Evolutionary conservation across 2,888 invertebrate genomes (phyloP).

Genomic region (Peribatodes rhomboidaria): DNA sequence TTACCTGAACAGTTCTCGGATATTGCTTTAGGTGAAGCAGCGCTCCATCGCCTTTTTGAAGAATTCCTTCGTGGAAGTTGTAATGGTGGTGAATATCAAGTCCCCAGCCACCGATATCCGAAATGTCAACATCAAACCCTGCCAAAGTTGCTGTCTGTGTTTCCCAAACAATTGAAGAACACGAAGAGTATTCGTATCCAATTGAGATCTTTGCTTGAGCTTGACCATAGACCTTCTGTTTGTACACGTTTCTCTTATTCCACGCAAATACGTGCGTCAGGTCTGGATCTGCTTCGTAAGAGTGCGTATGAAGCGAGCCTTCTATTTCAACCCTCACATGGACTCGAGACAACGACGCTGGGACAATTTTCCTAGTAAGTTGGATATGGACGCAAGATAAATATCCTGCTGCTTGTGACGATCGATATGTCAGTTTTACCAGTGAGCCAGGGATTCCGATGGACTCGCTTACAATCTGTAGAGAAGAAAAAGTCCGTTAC

Average conservation of each 20-base stretch:
- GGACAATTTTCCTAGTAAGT: conserved; percentile 92
- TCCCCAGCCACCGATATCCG: conserved; percentile 99
- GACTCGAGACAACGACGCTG: conserved; percentile 93
- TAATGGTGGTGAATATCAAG: conserved; percentile 99
- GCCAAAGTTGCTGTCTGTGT: conserved; percentile 97
- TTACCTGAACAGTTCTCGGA: conserved; percentile 93
- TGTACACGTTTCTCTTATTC: conserved; percentile 99
- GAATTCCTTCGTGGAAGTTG: conserved; percentile 98
- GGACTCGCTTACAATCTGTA: conserved; percentile 97
- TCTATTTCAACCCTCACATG: conserved; percentile 97
- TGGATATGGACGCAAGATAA: conserved; percentile 97
- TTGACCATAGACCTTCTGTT: conserved; percentile 97
- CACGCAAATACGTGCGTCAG: conserved; percentile 98
- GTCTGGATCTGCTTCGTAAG: conserved; percentile 98
- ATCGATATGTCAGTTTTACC: conserved; percentile 97
- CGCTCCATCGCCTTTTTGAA: conserved; percentile 99
- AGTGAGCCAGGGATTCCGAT: conserved; percentile 97
- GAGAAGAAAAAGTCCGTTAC: conserved; percentile 23
- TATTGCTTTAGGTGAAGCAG: conserved; percentile 97
- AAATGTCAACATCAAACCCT: conserved; percentile 98
- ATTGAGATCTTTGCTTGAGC: conserved; percentile 95
- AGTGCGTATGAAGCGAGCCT: conserved; percentile 96
- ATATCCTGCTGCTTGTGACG: conserved; percentile 97
- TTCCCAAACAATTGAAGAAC: conserved; percentile 96
- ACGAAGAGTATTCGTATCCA: conserved; percentile 97